Evolutionary conservation across 23 tunicate genomes (phyloP).

Genomic region (Phallusia fumigata): DNA sequence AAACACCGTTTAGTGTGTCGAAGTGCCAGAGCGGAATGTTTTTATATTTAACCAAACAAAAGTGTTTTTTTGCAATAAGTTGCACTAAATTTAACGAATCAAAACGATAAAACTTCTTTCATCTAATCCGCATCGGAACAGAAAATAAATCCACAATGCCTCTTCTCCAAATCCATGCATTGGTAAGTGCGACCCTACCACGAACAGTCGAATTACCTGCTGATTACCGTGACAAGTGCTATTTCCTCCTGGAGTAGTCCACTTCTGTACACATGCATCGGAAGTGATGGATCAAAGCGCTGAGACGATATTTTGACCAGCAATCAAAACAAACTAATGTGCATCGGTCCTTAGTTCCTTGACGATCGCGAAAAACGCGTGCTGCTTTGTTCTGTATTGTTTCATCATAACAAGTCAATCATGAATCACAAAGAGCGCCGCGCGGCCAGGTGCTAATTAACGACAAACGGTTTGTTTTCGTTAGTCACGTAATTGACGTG

Average conservation of each 20-base stretch:
- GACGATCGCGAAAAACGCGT: background rate
- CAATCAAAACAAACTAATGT: slow-evolving; percentile 2
- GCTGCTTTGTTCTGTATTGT: slow-evolving; percentile 9
- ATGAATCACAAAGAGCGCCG: slow-evolving; percentile 9
- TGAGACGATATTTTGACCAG: slow-evolving; percentile 9
- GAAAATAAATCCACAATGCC: no score
- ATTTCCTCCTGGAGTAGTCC: background rate
- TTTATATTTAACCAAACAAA: no score
- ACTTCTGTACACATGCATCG: background rate
- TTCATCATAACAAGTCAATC: slow-evolving; percentile 3
- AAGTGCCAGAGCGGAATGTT: no score
- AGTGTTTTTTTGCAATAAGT: no score
- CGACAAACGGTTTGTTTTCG: slow-evolving; percentile 11
- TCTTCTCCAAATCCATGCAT: no score
- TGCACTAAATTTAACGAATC: no score
- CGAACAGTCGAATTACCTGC: background rate
- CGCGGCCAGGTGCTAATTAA: background rate
- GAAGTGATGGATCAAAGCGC: slow-evolving; percentile 2
- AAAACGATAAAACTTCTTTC: no score
- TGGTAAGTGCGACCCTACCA: no score
- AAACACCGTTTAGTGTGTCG: no score
- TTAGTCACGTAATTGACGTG: slow-evolving; percentile 2
- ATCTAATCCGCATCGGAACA: no score
- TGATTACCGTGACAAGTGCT: background rate
- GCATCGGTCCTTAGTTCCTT: slow-evolving; percentile 6